A percentile compares a stretch with the other conserved stretches of the same genome.
These are phyloP conservation scores for Microplitis demolitor DNA, from an alignment of 1,140 invertebrate genomes.

Conservation along the genomic window DNA sequence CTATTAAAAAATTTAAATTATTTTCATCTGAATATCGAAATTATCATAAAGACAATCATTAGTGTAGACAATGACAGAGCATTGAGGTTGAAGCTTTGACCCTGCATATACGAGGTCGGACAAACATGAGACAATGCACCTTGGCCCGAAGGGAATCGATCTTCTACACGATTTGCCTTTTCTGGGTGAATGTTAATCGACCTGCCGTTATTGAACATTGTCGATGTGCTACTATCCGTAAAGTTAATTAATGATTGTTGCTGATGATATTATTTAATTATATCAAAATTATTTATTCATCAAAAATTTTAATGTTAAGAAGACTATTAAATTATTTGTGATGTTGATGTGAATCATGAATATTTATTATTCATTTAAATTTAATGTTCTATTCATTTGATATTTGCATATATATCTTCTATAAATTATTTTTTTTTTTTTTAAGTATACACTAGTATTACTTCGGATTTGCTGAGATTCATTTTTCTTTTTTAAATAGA, in stretches of 20 bases:
- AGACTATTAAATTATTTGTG: background rate
- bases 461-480: no score
- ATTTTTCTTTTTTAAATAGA: background rate
- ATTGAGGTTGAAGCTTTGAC: constrained; percentile 1
- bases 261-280: constrained; percentile 16
- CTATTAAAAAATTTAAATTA: background rate
- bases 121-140: constrained; percentile 21
- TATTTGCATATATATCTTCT: no score
- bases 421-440: no score
- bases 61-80: background rate
- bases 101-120: constrained; percentile 12
- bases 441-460: no score
- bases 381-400: no score
- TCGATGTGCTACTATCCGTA: background rate
- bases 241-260: background rate
- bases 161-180: background rate
- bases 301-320: background rate
- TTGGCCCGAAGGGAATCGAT: constrained; percentile 13
- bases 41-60: background rate
- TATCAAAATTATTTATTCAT: background rate
- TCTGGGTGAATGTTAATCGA: constrained; percentile 31
- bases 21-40: background rate
- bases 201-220: constrained; percentile 11
- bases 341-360: background rate
- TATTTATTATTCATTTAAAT: no score